phyloP scores from a whole-genome alignment of 2,888 invertebrate species.

The Calameuta idolon region DNA sequence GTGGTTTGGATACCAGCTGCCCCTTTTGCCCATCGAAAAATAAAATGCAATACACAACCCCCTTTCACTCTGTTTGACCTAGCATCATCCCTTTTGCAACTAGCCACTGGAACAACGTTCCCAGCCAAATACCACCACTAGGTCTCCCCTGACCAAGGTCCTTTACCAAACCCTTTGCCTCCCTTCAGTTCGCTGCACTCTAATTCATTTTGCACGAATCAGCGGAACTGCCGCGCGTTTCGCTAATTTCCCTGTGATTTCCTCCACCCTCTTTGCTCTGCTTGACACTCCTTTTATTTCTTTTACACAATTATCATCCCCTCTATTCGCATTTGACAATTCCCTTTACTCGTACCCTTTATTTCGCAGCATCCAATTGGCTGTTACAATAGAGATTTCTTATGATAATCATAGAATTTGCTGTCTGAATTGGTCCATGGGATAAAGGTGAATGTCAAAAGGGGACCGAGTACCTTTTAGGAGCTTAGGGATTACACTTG shows the following conservation, averaged over 20 bases:
- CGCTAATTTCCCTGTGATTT: not conserved
- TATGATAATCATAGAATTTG: not conserved
- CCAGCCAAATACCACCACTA: not conserved
- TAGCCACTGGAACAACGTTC: slow-evolving; percentile 7
- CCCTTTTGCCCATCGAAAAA: not conserved
- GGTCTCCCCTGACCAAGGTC: not conserved
- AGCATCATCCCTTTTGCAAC: slow-evolving; percentile 6
- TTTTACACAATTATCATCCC: too few relatives aligned
- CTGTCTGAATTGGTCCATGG: not conserved
- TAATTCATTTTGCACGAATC: not conserved
- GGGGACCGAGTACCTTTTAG: slow-evolving; percentile 60
- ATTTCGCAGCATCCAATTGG: not conserved
- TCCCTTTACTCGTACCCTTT: not conserved
- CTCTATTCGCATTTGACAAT: not conserved
- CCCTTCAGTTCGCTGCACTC: not conserved
- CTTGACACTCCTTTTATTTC: not conserved
- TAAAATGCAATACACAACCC: slow-evolving; percentile 4
- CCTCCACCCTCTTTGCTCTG: not conserved
- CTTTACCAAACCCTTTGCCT: slow-evolving; percentile 2
- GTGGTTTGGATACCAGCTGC: not conserved
- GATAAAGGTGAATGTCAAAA: slow-evolving; percentile 36
- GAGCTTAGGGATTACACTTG: slow-evolving; percentile 63
- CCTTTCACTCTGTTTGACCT: not conserved
- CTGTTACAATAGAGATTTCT: not conserved
- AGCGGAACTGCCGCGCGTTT: not conserved